Evolutionary conservation across 1,140 invertebrate species (phyloP), one percentile per base, ranked within the genome.

Genomic region (Heliconius eleuchia): DNA sequence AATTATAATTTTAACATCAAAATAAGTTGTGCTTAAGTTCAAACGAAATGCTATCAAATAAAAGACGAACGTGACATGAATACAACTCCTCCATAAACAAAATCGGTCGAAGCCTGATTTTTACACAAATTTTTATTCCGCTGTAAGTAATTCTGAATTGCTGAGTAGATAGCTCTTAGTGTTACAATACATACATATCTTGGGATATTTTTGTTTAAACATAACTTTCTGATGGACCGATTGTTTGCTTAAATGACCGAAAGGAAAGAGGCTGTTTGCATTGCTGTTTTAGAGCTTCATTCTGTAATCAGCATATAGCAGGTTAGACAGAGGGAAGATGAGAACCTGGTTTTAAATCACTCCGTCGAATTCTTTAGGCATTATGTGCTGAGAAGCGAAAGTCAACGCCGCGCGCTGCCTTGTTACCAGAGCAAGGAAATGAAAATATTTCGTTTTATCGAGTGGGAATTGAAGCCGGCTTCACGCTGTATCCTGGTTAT

Each of bases 11-110:
- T 77, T 46, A 74, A n/a, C 60, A 66, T 73, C 71, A 80, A 77
- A 80, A 80, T 66, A 75, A 72, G 42, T 39, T 39, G 57, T 71
- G 13, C 34, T 37, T 19, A 71, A 55, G 71, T 37, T 27, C 55
- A 74, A 71, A 77, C 77, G 79, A 80, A 80, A 80, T 77, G 76
- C 71, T 80, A 80, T 80, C 52, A 80, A 73, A 80, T 80, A 80
- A 77, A 80, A 66, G 74, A 74, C 57, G 78, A 42, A 76, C 78
- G 79, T 76, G 79, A 66, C 37, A 16, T 18, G 74, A 76, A 39
- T 77, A 80, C 71, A 73, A 52, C 73, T 19, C 37, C 60, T 13
- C 9, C 37, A 52, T 70, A 73, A 80, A 60, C 30, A 76, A 37
- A 37, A 37, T 57, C 71, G 52, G 4, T n/a, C 18, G 42, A 73